phyloP scores from a whole-genome alignment of 2,113 vertebrate species.

The Eonycteris spelaea region DNA sequence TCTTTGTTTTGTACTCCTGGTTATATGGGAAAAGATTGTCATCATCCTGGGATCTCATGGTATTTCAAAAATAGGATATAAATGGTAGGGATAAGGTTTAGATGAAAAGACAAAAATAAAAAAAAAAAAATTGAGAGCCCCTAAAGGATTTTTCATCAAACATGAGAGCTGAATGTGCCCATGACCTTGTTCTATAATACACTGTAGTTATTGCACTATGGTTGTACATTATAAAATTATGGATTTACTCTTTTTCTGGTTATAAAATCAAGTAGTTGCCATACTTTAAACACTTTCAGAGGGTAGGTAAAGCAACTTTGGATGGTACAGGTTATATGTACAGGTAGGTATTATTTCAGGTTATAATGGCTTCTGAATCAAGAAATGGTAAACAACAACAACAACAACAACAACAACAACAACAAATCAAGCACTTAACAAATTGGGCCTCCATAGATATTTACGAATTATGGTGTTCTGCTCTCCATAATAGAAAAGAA shows the following conservation, averaged over 20 bases:
- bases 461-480: neutral
- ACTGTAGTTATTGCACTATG: neutral
- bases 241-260: neutral
- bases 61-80: neutral
- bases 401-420: too few species aligned
- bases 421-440: neutral
- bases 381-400: neutral
- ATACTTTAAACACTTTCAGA: neutral
- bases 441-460: neutral
- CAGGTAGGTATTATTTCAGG: neutral
- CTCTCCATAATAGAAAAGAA: neutral
- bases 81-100: neutral
- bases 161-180: neutral
- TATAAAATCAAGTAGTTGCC: neutral
- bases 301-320: neutral
- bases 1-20: neutral
- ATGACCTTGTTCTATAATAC: neutral
- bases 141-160: neutral
- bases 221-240: neutral
- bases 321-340: neutral
- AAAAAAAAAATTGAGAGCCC: neutral
- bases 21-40: neutral
- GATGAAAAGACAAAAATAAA: neutral
- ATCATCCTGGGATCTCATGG: neutral
- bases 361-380: neutral